Evolutionary conservation across 2,113 vertebrate species (phyloP).

Genomic region (Mormoops blainvillei): DNA sequence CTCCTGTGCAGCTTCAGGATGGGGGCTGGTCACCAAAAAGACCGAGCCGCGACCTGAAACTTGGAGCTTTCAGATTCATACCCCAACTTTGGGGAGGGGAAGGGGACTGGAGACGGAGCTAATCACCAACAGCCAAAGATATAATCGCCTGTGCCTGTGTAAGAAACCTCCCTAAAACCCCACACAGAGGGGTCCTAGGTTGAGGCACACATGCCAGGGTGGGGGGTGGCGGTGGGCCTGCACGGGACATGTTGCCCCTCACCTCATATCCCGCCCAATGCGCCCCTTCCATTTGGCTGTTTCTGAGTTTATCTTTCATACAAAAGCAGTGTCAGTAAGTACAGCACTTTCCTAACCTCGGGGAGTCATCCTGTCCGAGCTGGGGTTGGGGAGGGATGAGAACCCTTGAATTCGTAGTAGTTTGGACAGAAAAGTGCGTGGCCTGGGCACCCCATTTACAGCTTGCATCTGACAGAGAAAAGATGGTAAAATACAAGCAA

Average conservation of each 20-base stretch:
- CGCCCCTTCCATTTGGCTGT: not conserved
- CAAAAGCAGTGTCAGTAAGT: not conserved
- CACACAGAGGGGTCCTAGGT: not conserved
- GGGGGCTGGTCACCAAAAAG: not conserved
- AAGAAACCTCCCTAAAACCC: not conserved
- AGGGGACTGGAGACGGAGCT: not conserved
- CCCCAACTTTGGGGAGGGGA: not conserved
- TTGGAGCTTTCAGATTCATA: not conserved
- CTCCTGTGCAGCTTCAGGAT: not conserved
- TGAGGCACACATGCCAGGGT: fast-evolving
- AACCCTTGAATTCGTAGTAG: not conserved
- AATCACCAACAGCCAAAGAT: not conserved
- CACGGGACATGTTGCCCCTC: not conserved
- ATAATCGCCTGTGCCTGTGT: fast-evolving
- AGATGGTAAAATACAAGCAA: not conserved
- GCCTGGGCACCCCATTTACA: not conserved
- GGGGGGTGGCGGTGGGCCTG: not conserved
- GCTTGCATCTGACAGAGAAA: not conserved
- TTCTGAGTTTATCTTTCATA: not conserved
- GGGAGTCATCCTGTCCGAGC: not conserved
- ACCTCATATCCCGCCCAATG: not conserved
- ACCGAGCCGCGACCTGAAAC: not conserved
- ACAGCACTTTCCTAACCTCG: not conserved
- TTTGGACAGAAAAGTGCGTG: not conserved
- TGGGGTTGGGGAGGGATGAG: not conserved